phyloP scores from a whole-genome alignment of 2,797 vertebrate species.

The Pantherophis alleghaniensis region DNA sequence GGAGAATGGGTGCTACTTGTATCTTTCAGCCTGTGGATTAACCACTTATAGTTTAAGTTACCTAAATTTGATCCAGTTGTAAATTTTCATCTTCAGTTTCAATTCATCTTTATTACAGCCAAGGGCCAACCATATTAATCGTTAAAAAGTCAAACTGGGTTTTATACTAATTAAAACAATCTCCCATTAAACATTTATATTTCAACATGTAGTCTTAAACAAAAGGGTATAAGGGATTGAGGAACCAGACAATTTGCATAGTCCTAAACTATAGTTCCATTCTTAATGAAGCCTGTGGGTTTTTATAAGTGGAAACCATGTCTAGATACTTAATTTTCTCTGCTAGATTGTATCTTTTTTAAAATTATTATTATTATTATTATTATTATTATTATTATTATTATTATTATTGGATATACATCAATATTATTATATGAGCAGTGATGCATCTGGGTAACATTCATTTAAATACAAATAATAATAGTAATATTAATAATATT shows the following conservation, averaged over 20 bases:
- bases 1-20: not conserved
- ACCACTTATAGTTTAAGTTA: not conserved
- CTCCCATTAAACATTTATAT: not conserved
- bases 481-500: too few species aligned
- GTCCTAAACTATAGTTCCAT: not conserved
- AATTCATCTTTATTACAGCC: not conserved
- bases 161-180: not conserved
- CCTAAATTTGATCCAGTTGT: not conserved
- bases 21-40: not conserved
- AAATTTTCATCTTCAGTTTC: not conserved
- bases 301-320: not conserved
- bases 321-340: not conserved
- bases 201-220: not conserved
- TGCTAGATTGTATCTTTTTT: not conserved
- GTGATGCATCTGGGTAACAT: too few species aligned
- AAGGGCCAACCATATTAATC: not conserved
- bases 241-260: not conserved
- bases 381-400: too few species aligned
- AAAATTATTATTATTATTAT: too few species aligned
- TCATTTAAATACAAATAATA: too few species aligned
- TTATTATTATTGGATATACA: too few species aligned
- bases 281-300: not conserved
- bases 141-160: not conserved
- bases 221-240: not conserved
- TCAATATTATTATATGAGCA: too few species aligned